Percentiles rank a stretch among this genome's conserved stretches.
phyloP scores from a whole-genome alignment of 2,797 vertebrate genomes.

The Sebastes nivosus region DNA sequence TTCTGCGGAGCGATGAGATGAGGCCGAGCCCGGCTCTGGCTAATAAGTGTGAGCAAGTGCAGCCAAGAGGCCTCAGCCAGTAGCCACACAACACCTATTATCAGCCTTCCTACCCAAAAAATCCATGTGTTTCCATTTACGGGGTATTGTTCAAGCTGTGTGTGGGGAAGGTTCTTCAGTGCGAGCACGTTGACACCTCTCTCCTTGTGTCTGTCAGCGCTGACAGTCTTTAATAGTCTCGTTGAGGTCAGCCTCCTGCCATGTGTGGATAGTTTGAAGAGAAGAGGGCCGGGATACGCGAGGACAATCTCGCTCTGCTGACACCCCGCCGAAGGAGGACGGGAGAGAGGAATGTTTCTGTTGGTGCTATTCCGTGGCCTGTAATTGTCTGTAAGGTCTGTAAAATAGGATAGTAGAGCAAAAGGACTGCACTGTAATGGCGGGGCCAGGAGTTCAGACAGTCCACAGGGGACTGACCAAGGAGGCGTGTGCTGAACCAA shows the following conservation, averaged over 20 bases:
- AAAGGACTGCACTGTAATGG: constrained; percentile 47
- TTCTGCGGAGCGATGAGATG: constrained; percentile 55
- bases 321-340: constrained; percentile 44
- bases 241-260: constrained; percentile 63
- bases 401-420: constrained; percentile 64
- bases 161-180: constrained; percentile 57
- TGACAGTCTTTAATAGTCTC: constrained; percentile 74
- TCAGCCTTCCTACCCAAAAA: constrained; percentile 61
- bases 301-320: constrained; percentile 56
- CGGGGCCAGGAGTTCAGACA: constrained; percentile 44
- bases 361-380: constrained; percentile 61
- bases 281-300: constrained; percentile 23
- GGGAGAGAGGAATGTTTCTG: constrained; percentile 47
- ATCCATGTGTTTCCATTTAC: constrained; percentile 73
- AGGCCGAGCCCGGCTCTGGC: constrained; percentile 57
- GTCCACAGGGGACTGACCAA: constrained; percentile 44
- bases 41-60: constrained; percentile 82
- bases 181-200: constrained; percentile 71
- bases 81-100: constrained; percentile 80
- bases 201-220: constrained; percentile 63
- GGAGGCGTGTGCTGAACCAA: constrained; percentile 47
- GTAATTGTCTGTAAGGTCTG: constrained; percentile 67
- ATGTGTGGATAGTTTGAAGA: constrained; percentile 47
- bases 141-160: constrained; percentile 70
- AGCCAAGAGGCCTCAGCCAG: constrained; percentile 60